A percentile compares a stretch with the other conserved stretches of the same genome.
phyloP scores from a whole-genome alignment of 2,797 vertebrate species.

The Dendrocincla tyrannina region DNA sequence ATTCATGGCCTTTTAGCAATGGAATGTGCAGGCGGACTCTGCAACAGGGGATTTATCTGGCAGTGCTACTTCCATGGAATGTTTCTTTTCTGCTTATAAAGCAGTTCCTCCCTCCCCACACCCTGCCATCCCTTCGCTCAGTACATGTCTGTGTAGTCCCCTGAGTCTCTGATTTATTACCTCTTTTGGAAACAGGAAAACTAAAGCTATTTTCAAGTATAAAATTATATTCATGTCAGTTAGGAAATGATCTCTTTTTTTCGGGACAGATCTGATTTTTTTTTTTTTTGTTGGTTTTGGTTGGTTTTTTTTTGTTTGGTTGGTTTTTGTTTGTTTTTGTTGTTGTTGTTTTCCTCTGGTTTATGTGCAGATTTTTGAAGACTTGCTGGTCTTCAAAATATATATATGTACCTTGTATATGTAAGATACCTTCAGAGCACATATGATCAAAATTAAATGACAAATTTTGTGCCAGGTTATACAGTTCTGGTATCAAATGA shows the following conservation, averaged over 20 bases:
- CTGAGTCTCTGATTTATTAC: conserved; percentile 39
- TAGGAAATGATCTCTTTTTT: background rate
- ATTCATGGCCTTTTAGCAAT: background rate
- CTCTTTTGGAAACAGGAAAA: conserved; percentile 47
- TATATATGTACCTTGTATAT: background rate
- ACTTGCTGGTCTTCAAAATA: background rate
- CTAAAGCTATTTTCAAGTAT: conserved; percentile 38
- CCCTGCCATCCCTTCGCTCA: conserved; percentile 24
- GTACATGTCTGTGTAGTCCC: conserved; percentile 13
- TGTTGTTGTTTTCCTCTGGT: background rate
- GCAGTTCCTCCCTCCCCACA: conserved; percentile 18
- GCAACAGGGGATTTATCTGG: conserved; percentile 42
- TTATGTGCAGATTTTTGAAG: background rate
- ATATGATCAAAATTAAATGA: background rate
- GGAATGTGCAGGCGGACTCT: conserved; percentile 17
- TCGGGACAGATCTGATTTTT: too few relatives aligned
- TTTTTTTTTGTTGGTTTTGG: too few relatives aligned
- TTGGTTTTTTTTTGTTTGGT: background rate
- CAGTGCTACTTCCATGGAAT: conserved; percentile 7
- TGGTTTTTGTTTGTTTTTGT: too few relatives aligned
- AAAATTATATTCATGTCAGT: conserved; percentile 22
- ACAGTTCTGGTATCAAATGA: background rate
- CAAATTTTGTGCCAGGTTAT: background rate
- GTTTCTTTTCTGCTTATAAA: conserved; percentile 21
- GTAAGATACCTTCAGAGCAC: background rate